Evolutionary conservation across 2,888 invertebrate species (phyloP), one percentile per base, ranked within the genome.

Genomic region (Malachius bipustulatus): DNA sequence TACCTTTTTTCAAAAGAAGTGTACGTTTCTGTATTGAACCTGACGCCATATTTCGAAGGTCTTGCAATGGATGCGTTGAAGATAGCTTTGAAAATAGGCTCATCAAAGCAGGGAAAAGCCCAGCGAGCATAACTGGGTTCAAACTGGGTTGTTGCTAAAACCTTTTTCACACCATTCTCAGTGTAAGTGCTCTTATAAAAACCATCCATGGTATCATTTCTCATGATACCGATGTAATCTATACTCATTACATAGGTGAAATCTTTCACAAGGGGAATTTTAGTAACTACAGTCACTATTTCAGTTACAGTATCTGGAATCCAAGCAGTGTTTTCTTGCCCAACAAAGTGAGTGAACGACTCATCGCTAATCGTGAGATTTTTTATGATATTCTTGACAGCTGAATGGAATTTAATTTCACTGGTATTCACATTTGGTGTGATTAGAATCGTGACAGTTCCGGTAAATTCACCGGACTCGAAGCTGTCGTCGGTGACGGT

Each of bases 91-190:
- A 72, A 56, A 0, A 63, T 64, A 0, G 84, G 83, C 49, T 80
- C 78, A 47, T 83, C 83, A 50, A 75, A 82, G 50, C 83, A 83
- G 0, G 83, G 83, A 54, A 83, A 82, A 0, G 75, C 80, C 29
- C 69, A 66, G 1, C 80, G 70, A 0, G 79, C 77, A 37, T 69
- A 68, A 1, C 73, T 73, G 1, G 76, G 69, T 53, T 80, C 75
- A 34, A 82, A 73, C 40, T 80, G 79, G 0, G 80, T 78, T 1
- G 76, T 70, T 2, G 74, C 72, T n/a, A 80, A 54, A 45, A 65
- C 68, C 32, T 74, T 73, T 2, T 24, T 13, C 8, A 11, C 11
- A 14, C 40, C 44, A 29, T 37, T 26, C 44, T 31, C 31, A 9
- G 11, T 10, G 14, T 31, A 31, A 6, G 6, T 8, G 10, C 31